phyloP scores from a whole-genome alignment of 2,888 invertebrate species.

The Hyposoter dolosus region DNA sequence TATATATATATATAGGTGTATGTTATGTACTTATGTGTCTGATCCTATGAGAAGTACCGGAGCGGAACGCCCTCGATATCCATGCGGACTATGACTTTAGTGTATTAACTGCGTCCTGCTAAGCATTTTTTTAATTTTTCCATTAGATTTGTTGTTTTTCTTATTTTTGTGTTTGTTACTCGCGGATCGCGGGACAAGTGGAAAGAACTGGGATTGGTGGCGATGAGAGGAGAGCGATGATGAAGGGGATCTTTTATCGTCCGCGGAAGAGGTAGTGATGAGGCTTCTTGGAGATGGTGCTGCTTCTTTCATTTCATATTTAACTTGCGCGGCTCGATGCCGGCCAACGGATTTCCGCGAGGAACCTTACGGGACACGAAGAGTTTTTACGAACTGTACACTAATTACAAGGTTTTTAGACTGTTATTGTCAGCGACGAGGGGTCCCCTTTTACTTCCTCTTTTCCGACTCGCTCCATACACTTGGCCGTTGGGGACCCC shows the following conservation, averaged over 20 bases:
- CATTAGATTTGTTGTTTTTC: background rate
- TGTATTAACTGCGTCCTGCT: constrained; percentile 56
- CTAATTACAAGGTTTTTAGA: constrained; percentile 83
- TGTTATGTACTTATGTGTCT: constrained; percentile 71
- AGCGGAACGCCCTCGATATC: constrained; percentile 52
- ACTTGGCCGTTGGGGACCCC: constrained; percentile 22
- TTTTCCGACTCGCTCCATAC: background rate
- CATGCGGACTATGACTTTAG: constrained; percentile 56
- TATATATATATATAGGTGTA: constrained; percentile 29
- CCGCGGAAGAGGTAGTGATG: constrained; percentile 66
- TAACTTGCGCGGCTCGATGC: constrained; percentile 51
- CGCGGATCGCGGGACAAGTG: background rate
- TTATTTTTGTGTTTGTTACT: background rate
- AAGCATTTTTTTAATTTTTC: background rate
- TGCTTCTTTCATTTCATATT: background rate
- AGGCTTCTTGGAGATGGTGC: constrained; percentile 17
- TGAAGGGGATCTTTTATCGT: constrained; percentile 13
- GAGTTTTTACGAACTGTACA: constrained; percentile 79
- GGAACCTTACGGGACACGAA: constrained; percentile 49
- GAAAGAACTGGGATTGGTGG: constrained; percentile 24
- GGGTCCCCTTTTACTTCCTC: constrained; percentile 21
- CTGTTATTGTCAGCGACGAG: constrained; percentile 77
- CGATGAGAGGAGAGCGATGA: constrained; percentile 9
- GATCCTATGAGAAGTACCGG: constrained; percentile 56
- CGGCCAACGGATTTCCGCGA: constrained; percentile 31